Evolutionary conservation across 2,113 vertebrate species (phyloP).

Genomic region (Riparia riparia): DNA sequence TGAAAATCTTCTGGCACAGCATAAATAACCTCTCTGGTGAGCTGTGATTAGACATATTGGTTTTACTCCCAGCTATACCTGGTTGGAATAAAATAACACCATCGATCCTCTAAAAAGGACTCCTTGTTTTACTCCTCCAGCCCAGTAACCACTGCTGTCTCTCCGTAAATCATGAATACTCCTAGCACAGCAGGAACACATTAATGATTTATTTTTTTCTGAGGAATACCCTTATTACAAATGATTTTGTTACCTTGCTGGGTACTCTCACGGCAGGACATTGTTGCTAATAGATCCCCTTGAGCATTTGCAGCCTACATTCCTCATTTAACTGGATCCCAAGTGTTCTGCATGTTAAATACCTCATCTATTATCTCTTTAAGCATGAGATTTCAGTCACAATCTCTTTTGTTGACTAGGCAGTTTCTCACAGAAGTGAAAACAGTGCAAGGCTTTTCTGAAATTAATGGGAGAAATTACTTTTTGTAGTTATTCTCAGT

Average conservation of each 20-base stretch:
- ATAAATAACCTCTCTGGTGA: constrained; percentile 13
- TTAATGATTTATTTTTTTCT: constrained; percentile 57
- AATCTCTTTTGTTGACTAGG: not conserved
- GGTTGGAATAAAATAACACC: constrained; percentile 36
- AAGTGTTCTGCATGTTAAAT: constrained; percentile 41
- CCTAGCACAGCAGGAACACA: constrained; percentile 21
- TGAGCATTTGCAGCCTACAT: constrained; percentile 11
- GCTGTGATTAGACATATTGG: constrained; percentile 20
- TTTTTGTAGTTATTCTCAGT: not conserved
- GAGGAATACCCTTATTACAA: constrained; percentile 27
- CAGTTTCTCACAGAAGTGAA: not conserved
- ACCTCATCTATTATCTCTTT: constrained; percentile 53
- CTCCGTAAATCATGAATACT: constrained; percentile 34
- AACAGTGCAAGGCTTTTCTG: not conserved
- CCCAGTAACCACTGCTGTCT: not conserved
- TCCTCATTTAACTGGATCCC: constrained; percentile 44
- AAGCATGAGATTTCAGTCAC: constrained; percentile 15
- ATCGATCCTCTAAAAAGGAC: constrained; percentile 16
- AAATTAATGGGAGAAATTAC: not conserved
- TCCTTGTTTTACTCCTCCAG: constrained; percentile 22
- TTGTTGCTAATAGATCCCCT: constrained; percentile 60
- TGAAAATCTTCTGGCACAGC: constrained; percentile 9
- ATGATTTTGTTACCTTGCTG: constrained; percentile 41
- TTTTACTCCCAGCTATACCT: constrained; percentile 14
- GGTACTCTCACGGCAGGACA: constrained; percentile 19